These are phyloP conservation scores for Empis stercorea DNA, from an alignment of 2,888 invertebrate genomes.

Conservation along the genomic window DNA sequence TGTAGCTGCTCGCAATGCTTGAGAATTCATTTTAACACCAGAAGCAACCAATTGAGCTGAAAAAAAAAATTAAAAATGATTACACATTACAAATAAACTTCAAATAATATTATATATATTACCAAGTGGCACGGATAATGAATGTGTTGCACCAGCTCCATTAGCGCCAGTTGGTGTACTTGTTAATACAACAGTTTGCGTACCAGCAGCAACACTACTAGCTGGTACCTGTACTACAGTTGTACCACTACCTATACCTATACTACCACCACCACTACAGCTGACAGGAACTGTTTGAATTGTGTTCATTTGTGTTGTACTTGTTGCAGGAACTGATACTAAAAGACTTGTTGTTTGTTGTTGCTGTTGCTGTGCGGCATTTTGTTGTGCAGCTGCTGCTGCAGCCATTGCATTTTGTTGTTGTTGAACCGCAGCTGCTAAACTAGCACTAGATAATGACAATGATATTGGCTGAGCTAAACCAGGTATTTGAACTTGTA, in stretches of 20 bases:
- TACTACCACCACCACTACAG: slow-evolving; percentile 37
- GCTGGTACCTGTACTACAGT: slow-evolving; percentile 38
- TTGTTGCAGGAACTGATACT: slow-evolving; percentile 50
- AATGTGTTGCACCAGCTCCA: not conserved
- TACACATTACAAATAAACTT: too few species aligned
- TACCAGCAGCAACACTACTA: slow-evolving; percentile 23
- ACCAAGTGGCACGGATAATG: slow-evolving; percentile 1
- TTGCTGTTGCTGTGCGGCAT: slow-evolving; percentile 8
- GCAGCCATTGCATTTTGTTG: slow-evolving; percentile 16
- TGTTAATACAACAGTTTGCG: slow-evolving; percentile 36
- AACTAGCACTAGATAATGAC: slow-evolving; percentile 53
- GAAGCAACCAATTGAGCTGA: slow-evolving; percentile 48
- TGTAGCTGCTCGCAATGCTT: slow-evolving; percentile 26
- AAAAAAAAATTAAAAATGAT: slow-evolving; percentile 16
- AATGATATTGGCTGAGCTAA: slow-evolving; percentile 75
- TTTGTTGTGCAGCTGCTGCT: slow-evolving; percentile 12
- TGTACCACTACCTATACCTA: slow-evolving; percentile 32
- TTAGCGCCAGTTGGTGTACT: slow-evolving; percentile 17
- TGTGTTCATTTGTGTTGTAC: slow-evolving; percentile 27
- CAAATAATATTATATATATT: slow-evolving; percentile 15
- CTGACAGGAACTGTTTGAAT: slow-evolving; percentile 26
- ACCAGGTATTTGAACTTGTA: slow-evolving; percentile 71
- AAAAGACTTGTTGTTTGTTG: slow-evolving; percentile 44
- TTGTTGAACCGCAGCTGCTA: slow-evolving; percentile 32
- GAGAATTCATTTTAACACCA: slow-evolving; percentile 46